Evolutionary conservation across 2,797 vertebrate species (phyloP).

Genomic region (Scolopax rusticola): DNA sequence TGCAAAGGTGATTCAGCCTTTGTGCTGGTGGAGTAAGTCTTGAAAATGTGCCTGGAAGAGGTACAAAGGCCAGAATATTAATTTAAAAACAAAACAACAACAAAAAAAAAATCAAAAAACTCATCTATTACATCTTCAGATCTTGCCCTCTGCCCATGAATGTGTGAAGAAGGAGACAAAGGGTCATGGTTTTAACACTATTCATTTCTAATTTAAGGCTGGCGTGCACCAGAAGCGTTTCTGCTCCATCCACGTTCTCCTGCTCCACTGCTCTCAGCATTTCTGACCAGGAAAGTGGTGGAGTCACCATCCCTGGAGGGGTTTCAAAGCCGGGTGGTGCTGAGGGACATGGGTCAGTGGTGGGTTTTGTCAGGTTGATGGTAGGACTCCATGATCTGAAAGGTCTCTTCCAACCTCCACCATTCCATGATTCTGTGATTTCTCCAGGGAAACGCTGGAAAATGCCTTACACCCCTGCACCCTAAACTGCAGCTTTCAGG

Average conservation of each 20-base stretch:
- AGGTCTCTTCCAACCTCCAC: too few species aligned
- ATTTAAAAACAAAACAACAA: neutral
- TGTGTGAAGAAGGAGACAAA: too few species aligned
- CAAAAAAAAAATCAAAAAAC: neutral
- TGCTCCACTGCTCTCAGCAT: neutral
- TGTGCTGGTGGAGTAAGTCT: neutral
- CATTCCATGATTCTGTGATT: too few species aligned
- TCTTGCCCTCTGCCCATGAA: neutral
- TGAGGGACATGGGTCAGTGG: too few species aligned
- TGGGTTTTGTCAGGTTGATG: too few species aligned
- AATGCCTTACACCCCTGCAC: neutral
- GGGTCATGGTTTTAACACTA: rapidly evolving
- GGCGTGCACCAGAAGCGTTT: rapidly evolving
- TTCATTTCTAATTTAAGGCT: neutral
- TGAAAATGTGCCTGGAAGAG: neutral
- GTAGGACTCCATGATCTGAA: too few species aligned
- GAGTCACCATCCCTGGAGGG: too few species aligned
- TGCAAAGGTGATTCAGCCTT: neutral
- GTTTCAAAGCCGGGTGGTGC: too few species aligned
- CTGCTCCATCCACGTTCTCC: rapidly evolving
- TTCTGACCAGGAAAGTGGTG: too few species aligned
- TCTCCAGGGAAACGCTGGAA: neutral
- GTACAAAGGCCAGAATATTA: neutral
- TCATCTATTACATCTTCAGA: neutral
- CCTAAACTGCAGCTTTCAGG: rapidly evolving